Evolutionary conservation across 2,888 invertebrate genomes (phyloP), one percentile per base, ranked within the genome.

Genomic region (Aphidius colemani): DNA sequence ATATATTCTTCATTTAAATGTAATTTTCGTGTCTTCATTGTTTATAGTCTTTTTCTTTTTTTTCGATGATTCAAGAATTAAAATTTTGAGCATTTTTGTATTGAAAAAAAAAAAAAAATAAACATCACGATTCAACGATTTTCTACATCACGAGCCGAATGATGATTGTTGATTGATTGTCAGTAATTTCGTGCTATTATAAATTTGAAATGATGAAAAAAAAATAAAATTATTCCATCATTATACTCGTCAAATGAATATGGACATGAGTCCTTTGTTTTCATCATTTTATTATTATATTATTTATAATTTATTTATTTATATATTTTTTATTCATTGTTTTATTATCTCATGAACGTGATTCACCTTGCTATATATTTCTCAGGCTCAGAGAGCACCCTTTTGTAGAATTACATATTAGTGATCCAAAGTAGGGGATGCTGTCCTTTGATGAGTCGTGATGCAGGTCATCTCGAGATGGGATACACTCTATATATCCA

Each of bases 381-480:
- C 65, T 61, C 65, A 65, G 65, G 65, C 65, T 61, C 48, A 13
- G 13, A 13, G 13, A 13, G 13, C 13, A 69, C 68, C 70, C 70
- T 67, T 68, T 45, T 56, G 50, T 30, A 55, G 58, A 48, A 67
- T 50, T 63, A 64, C 61, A 58, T 48, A 44, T 43, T 49, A 62
- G 64, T 64, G 65, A 50, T 45, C 45, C 56, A 62, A 67, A 59
- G 61, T 65, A 65, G 68, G 69, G 70, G 69, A 66, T 68, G 69
- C 50, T 65, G 66, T 61, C 63, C 64, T 63, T 61, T 65, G 30
- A 30, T 49, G 55, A 56, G 45, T 64, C 63, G 61, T 55, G 65
- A 66, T 59, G 53, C 66, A 68, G 67, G 71, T 71, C 70, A 67
- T 67, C 66, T 67, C 63, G 57, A 66, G 59, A 45, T 55, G 13